These are phyloP conservation scores for Xylocopa sonorina DNA, from an alignment of 1,140 invertebrate species.

Conservation along the genomic window DNA sequence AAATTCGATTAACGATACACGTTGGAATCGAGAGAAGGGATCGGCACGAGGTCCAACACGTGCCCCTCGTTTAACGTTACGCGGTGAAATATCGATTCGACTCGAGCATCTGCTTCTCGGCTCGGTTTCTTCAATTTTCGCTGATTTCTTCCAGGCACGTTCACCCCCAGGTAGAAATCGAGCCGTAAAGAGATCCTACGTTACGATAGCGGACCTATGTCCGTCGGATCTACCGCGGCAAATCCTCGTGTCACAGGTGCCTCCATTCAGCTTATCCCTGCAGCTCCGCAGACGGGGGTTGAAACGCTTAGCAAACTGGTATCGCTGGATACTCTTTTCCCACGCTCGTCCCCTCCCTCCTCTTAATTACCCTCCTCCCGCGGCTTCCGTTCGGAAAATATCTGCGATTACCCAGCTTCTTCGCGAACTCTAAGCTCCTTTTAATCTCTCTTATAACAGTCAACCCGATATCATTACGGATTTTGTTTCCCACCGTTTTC, in stretches of 20 bases:
- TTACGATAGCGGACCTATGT: background rate
- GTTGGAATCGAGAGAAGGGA: too few relatives aligned
- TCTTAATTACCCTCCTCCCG: background rate
- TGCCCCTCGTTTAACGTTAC: too few relatives aligned
- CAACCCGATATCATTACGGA: too few relatives aligned
- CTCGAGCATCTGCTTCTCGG: background rate
- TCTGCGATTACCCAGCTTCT: background rate
- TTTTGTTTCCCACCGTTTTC: too few relatives aligned
- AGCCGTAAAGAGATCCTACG: background rate
- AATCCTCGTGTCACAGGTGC: background rate
- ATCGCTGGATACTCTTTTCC: background rate
- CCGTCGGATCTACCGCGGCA: background rate
- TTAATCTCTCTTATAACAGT: too few relatives aligned
- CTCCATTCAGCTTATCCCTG: constrained; percentile 4
- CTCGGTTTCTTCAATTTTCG: constrained; percentile 2
- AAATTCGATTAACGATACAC: too few relatives aligned
- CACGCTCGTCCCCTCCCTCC: too few relatives aligned
- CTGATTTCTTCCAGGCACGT: too few relatives aligned
- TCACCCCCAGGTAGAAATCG: background rate
- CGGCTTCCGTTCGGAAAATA: background rate
- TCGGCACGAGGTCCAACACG: too few relatives aligned
- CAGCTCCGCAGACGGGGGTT: background rate
- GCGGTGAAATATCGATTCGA: background rate
- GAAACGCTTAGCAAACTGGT: background rate
- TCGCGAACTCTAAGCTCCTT: too few relatives aligned